Evolutionary conservation across 2,113 vertebrate species (phyloP), one percentile per base, ranked within the genome.

Genomic region (Xerus inauris): DNA sequence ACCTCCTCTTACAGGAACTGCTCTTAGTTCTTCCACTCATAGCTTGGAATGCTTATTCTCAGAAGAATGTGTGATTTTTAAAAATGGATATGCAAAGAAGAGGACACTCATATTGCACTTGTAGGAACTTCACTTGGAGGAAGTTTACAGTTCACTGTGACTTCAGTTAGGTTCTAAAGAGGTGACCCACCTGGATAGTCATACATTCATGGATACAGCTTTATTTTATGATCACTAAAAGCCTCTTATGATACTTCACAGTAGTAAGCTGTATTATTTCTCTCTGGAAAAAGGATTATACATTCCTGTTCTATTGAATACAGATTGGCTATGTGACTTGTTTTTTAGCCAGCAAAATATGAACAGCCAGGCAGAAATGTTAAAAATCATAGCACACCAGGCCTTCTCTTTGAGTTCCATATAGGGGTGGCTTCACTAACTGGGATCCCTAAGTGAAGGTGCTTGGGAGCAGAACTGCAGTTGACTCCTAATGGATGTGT

Each of bases 1-100:
- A 76, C 24, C 84, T 80, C 75, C 71, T 89, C 54, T 97, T 89
- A 85, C 32, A 75, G 85, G 89, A 97, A 95, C 8, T 91, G 49
- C 77, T 77, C 59, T 14, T 49, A 79, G 57, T 79, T 65, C 30
- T 62, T 47, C 94, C 19, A 42, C 32, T 92, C 38, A 35, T 4
- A 76, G 72, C 69, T 69, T 95, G 79, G 67, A 91, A 93, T 95
- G 85, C 65, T 95, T 49, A 76, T 64, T 75, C 87, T 81, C 84
- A 75, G 76, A 77, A 90, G 51, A 80, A 79, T n/a, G 24, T 87
- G 38, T 84, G 30, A 71, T 94, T 89, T 97, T 69, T 6, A 62
- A 91, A 79, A 76, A 84, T 35, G 47, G 79, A 91, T 51, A 95
- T 8, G 30, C 82, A 89, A 42, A n/a, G 51, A 97, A 85, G 42